These are phyloP conservation scores for Cheilosia impressa DNA, from an alignment of 2,888 invertebrate species.

Conservation along the genomic window DNA sequence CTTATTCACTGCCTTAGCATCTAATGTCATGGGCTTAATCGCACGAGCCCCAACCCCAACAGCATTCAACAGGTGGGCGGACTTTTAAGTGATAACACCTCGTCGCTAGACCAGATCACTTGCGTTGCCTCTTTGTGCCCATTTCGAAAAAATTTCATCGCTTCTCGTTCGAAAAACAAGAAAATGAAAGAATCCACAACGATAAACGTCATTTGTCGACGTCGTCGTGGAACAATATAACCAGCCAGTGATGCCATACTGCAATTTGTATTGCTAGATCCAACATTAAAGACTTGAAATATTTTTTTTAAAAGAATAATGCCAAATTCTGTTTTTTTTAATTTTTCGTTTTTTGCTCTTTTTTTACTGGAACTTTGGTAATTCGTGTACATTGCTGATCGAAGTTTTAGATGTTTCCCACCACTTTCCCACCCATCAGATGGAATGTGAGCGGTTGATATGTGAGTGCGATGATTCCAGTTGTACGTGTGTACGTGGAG, in stretches of 20 bases:
- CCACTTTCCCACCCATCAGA: no score
- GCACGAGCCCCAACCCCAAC: conserved; percentile 14
- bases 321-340: no score
- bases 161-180: conserved; percentile 53
- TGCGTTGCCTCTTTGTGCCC: conserved; percentile 18
- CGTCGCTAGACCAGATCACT: conserved; percentile 49
- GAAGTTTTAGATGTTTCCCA: no score
- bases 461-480: no score
- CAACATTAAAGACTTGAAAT: no score
- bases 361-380: no score
- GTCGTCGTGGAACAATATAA: conserved; percentile 50
- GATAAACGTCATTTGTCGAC: conserved; percentile 62
- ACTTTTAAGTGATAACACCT: conserved; percentile 49
- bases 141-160: conserved; percentile 31
- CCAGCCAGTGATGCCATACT: no score
- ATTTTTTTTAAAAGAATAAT: no score
- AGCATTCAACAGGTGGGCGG: conserved; percentile 46
- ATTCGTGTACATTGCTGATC: no score
- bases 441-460: not conserved
- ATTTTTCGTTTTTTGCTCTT: no score
- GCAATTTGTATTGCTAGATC: no score
- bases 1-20: conserved; percentile 6
- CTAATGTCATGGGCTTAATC: not conserved
- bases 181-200: conserved; percentile 44
- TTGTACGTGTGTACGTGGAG: no score